A percentile compares a stretch with the other conserved stretches of the same genome.
Conservation (phyloP, 2,113 vertebrate genomes). For the Ctenodactylus gundi region DNA sequence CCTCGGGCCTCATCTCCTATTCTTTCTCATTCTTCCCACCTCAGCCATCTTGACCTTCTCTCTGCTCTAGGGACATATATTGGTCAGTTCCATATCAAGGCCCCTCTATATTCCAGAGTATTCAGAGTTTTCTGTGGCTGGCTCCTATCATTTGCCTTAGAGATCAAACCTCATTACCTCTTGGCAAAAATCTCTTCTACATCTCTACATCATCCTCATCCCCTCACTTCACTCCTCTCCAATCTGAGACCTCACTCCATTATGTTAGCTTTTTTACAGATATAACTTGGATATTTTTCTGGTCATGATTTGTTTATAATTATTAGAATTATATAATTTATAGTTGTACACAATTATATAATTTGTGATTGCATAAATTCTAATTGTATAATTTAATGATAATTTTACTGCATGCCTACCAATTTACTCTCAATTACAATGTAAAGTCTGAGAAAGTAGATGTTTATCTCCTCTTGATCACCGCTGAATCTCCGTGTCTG, state of each 20-base stretch:
- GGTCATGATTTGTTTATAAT: neutral
- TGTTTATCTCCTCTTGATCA: neutral
- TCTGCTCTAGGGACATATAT: neutral
- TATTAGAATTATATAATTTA: neutral
- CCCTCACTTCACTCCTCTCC: neutral
- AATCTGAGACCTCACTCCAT: neutral
- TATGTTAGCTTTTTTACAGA: neutral
- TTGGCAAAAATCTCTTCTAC: neutral
- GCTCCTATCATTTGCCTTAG: neutral
- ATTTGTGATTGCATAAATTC: neutral
- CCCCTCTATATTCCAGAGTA: neutral
- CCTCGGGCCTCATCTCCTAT: neutral
- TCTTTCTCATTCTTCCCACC: too few species aligned
- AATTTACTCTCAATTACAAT: neutral
- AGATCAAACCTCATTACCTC: neutral
- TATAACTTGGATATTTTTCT: neutral
- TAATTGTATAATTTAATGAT: neutral
- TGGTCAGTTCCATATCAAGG: neutral
- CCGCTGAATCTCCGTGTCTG: neutral
- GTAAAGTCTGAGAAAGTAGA: neutral
- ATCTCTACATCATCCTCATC: neutral
- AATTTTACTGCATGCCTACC: neutral
- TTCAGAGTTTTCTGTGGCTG: neutral
- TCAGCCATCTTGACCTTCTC: neutral
- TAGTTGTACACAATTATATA: neutral